Evolutionary conservation across 2,888 invertebrate species (phyloP).

Genomic region (Heliconius charithonia): DNA sequence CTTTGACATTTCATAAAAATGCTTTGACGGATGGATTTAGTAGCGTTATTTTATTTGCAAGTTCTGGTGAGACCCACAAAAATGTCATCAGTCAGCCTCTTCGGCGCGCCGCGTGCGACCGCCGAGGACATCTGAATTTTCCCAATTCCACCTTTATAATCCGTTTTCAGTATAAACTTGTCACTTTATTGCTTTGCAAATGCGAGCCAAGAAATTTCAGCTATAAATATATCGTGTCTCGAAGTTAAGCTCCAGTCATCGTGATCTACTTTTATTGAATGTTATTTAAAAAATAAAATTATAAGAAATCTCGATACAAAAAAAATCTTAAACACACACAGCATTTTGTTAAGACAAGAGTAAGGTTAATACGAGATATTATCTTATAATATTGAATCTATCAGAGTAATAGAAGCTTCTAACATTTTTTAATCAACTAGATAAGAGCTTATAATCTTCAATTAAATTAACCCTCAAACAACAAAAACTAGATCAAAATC

Average conservation of each 20-base stretch:
- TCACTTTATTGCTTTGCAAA: constrained; percentile 5
- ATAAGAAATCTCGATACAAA: no score
- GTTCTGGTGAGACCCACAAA: constrained; percentile 21
- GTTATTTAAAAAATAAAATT: no score
- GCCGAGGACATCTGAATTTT: constrained; percentile 1
- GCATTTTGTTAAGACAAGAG: no score
- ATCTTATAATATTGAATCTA: no score
- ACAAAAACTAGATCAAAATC: no score
- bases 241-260: constrained; percentile 8
- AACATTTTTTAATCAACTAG: no score
- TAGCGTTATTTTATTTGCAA: constrained; percentile 30
- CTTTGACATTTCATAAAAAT: constrained; percentile 32
- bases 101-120: neutral
- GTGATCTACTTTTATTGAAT: neutral
- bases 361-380: no score
- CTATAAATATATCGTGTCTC: constrained; percentile 14
- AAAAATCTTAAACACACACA: no score
- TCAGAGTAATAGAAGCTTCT: no score
- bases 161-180: constrained; percentile 22
- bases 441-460: no score
- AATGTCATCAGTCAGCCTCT: constrained; percentile 31
- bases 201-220: constrained; percentile 11
- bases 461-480: no score
- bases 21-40: constrained; percentile 26
- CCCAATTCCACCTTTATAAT: constrained; percentile 23